Conservation (phyloP, 2,797 vertebrate genomes). For the Mormyrops boulengeri region DNA sequence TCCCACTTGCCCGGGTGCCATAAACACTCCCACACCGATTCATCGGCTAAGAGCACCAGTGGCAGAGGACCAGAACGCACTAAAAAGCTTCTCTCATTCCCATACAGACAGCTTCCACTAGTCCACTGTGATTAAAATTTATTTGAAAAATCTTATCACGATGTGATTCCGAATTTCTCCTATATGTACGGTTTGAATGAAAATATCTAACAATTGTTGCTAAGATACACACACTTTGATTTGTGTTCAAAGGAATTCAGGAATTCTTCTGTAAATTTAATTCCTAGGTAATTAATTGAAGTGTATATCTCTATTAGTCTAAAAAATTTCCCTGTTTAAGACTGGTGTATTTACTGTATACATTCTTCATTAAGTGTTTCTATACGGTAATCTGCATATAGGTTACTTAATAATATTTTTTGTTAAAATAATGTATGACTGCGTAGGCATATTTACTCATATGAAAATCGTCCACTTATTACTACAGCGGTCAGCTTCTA, state of each 20-base stretch:
- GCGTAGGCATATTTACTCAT: background rate
- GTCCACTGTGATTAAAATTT: background rate
- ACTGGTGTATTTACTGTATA: background rate
- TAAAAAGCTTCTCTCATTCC: background rate
- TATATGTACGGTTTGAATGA: background rate
- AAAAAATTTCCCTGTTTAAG: background rate
- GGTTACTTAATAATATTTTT: background rate
- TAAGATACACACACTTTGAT: background rate
- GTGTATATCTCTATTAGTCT: background rate
- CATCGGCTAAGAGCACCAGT: slow-evolving; percentile 7
- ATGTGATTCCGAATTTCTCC: background rate
- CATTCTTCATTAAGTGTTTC: background rate
- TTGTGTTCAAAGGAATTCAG: background rate
- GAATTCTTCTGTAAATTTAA: background rate
- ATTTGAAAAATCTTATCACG: background rate
- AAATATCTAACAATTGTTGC: background rate
- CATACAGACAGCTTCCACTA: background rate
- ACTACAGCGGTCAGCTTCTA: background rate
- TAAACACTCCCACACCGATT: slow-evolving; percentile 13
- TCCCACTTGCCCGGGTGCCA: background rate
- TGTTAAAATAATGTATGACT: background rate
- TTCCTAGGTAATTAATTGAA: background rate
- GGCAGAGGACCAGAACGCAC: background rate
- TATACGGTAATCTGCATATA: background rate
- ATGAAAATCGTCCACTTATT: background rate